phyloP scores from a whole-genome alignment of 2,797 vertebrate genomes.

The Myotis vivesi region DNA sequence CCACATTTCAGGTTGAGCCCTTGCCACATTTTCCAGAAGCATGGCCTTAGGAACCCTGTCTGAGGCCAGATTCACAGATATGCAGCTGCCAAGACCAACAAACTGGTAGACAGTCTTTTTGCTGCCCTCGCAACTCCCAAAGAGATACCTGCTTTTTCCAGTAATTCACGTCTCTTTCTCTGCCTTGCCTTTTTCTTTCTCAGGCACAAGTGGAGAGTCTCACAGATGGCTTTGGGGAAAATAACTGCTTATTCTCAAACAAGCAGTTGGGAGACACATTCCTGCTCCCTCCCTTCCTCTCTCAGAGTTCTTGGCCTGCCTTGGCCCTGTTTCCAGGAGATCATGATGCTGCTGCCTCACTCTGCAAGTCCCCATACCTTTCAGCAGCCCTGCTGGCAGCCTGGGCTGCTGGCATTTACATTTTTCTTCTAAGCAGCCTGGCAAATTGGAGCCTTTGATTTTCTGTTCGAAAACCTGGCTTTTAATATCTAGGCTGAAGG shows the following conservation, averaged over 20 bases:
- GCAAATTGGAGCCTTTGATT: slow-evolving; percentile 38
- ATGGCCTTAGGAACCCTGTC: slow-evolving; percentile 40
- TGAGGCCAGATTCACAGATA: slow-evolving; percentile 46
- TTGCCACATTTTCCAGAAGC: slow-evolving; percentile 61
- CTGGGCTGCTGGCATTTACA: slow-evolving; percentile 8
- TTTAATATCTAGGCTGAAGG: slow-evolving; percentile 54
- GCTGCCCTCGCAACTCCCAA: slow-evolving; percentile 19
- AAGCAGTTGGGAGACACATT: slow-evolving; percentile 7
- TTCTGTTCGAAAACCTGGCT: slow-evolving; percentile 45
- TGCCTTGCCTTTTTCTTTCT: slow-evolving; percentile 23
- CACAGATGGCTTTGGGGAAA: slow-evolving; percentile 37
- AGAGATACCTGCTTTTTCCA: slow-evolving; percentile 64
- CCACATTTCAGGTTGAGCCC: slow-evolving; percentile 48
- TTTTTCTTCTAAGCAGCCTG: slow-evolving; percentile 65
- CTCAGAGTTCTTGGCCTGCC: neutral
- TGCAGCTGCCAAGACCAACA: slow-evolving; percentile 63
- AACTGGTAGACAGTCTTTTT: slow-evolving; percentile 58
- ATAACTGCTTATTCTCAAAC: slow-evolving; percentile 57
- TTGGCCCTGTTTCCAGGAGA: slow-evolving; percentile 15
- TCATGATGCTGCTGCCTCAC: slow-evolving; percentile 3
- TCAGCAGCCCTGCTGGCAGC: slow-evolving; percentile 12
- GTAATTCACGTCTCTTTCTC: slow-evolving; percentile 39
- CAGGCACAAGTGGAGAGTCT: slow-evolving; percentile 21
- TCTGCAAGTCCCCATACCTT: slow-evolving; percentile 17
- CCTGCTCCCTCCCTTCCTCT: slow-evolving; percentile 42